A percentile compares a stretch with the other conserved stretches of the same genome.
Evolutionary conservation across 2,888 invertebrate genomes (phyloP).

Genomic region (Linnaemya vulpina): DNA sequence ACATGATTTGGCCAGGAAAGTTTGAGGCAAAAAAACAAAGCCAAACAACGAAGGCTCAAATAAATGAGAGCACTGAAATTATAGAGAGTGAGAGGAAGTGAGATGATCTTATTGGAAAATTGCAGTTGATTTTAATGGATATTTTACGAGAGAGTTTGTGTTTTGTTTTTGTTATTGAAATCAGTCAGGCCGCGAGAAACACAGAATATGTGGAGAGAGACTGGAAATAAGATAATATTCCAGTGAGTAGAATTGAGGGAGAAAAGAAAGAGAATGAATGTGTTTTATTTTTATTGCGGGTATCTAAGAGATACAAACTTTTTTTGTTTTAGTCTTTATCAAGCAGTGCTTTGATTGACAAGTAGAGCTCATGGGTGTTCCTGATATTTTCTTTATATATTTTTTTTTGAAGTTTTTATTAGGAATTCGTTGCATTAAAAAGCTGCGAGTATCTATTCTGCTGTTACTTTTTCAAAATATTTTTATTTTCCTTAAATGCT

Average conservation of each 20-base stretch:
- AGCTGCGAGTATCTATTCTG: not conserved
- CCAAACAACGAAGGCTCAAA: not conserved
- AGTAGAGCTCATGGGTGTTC: not conserved
- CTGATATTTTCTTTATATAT: not conserved
- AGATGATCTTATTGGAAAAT: slow-evolving; percentile 64
- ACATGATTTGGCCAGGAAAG: slow-evolving; percentile 57
- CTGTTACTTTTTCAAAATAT: not conserved
- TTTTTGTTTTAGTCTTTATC: slow-evolving; percentile 16
- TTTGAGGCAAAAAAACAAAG: slow-evolving; percentile 18
- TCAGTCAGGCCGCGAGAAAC: not conserved
- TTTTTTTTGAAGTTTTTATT: not conserved
- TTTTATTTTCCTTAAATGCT: not conserved
- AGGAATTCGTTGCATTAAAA: not conserved
- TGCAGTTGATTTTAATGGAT: slow-evolving; percentile 55
- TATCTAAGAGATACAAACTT: slow-evolving; percentile 53
- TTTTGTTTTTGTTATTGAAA: not conserved
- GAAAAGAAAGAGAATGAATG: not conserved
- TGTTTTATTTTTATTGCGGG: slow-evolving; percentile 8
- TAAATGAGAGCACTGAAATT: not conserved
- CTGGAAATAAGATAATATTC: slow-evolving; percentile 61
- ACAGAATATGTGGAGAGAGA: slow-evolving; percentile 9
- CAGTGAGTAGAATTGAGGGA: slow-evolving; percentile 36
- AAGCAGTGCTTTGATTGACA: slow-evolving; percentile 10
- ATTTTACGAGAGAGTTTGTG: slow-evolving; percentile 23
- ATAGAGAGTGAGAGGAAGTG: not conserved